These are phyloP conservation scores for Apostichopus californicus DNA, from an alignment of 35 echinoderm and acorn worm genomes.

Conservation along the genomic window DNA sequence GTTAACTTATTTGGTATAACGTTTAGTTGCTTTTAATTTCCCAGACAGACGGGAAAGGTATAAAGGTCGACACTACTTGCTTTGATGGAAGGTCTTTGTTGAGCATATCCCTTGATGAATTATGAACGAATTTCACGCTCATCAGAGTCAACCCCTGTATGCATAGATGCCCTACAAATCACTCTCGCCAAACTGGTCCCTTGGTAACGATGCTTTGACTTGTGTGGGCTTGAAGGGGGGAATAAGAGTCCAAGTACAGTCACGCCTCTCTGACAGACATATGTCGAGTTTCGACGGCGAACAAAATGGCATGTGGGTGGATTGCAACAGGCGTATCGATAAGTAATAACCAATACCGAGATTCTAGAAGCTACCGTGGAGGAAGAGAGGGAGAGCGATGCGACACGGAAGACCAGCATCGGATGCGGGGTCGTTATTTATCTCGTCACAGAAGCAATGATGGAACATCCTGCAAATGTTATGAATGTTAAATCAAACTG, in stretches of 20 bases:
- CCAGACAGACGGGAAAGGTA: background rate
- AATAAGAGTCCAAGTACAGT: background rate
- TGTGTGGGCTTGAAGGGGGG: constrained; percentile 18
- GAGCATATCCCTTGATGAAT: constrained; percentile 10
- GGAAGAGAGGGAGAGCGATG: too few species aligned
- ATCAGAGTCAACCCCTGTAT: background rate
- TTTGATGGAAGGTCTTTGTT: background rate
- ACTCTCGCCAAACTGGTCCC: constrained; percentile 9
- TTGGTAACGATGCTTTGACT: background rate
- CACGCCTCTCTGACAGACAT: constrained; percentile 20
- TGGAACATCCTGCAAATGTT: too few species aligned
- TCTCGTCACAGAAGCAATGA: too few species aligned
- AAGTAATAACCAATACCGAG: too few species aligned
- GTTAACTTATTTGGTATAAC: background rate
- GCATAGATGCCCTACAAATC: constrained; percentile 3
- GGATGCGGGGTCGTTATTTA: too few species aligned
- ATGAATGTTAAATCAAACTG: too few species aligned
- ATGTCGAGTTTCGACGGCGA: background rate
- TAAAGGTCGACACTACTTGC: background rate
- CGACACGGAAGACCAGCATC: too few species aligned
- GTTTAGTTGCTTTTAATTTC: background rate
- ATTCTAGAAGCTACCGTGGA: too few species aligned
- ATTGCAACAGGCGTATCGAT: background rate
- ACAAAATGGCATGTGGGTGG: background rate
- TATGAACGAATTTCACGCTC: constrained; percentile 47